Evolutionary conservation across 2,797 vertebrate genomes (phyloP), one percentile per base, ranked within the genome.

Genomic region (Bovichtus diacanthus): DNA sequence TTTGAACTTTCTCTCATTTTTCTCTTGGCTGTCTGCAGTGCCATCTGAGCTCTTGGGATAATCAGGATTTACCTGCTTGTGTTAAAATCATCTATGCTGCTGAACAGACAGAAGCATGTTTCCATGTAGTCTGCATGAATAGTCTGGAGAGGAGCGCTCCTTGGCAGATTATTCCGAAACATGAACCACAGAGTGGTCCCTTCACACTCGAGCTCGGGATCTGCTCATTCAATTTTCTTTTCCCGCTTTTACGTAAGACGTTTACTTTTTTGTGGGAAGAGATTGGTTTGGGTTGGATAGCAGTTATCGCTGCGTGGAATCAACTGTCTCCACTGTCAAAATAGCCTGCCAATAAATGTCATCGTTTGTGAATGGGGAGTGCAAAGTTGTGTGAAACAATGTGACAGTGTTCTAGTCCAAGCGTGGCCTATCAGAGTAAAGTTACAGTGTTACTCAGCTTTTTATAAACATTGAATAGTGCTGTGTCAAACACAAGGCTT

Each of bases 401-500:
- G 38, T 66, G 74, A 54, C 58, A 36, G 44, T 15, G 60, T 51
- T 64, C 15, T 16, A 4, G 60, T 69, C 34, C 62, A 63, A 83
- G 59, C 27, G 75, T 47, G 29, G 34, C 31, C 46, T 74, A 50
- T 60, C 62, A 70, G 43, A 77, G 62, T 68, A 31, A 70, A 86
- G 72, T 78, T 79, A 79, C 64, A 84, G 59, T 75, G 76, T 90
- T 82, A 83, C 83, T 88, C 86, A 89, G 80, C 83, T 84, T 87
- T 88, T 85, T 83, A 80, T 85, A 70, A 81, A 85, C 82, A 82
- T 5, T 56, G 65, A 86, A 91, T 89, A 87, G 65, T 92, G 88
- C 91, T 91, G 85, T 75, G 87, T 92, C 90, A 91, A 91, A 87
- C 82, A 60, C 80, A 49, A 44, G 72, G 62, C 78, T 89, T 81